Evolutionary conservation across 2,888 invertebrate genomes (phyloP).

Genomic region (Frankliniella fusca): DNA sequence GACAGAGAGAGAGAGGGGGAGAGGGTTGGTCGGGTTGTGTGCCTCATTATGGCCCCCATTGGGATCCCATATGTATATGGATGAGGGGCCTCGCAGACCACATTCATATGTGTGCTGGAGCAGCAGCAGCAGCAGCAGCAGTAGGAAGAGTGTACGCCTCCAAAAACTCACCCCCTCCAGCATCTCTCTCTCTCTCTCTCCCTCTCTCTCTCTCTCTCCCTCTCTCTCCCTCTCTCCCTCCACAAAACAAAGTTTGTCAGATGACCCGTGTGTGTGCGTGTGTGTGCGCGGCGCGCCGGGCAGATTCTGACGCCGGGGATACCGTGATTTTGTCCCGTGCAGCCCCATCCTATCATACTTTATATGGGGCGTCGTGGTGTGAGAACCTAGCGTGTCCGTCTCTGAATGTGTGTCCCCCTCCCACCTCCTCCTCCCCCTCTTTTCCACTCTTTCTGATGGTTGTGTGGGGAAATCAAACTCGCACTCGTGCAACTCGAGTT

Average conservation of each 20-base stretch:
- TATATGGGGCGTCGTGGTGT: not conserved
- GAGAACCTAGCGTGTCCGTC: not conserved
- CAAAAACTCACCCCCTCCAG: not conserved
- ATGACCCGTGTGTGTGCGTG: too few species aligned
- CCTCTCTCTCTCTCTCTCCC: not conserved
- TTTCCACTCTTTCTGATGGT: too few species aligned
- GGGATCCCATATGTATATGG: slow-evolving; percentile 6
- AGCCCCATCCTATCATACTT: too few species aligned
- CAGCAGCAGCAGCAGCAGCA: not conserved
- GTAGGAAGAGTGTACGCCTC: not conserved
- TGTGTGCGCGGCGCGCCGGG: too few species aligned
- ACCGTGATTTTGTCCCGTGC: too few species aligned
- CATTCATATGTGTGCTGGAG: not conserved
- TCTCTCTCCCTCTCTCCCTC: not conserved
- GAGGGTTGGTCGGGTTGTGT: not conserved
- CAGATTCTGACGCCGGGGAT: too few species aligned
- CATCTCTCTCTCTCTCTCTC: not conserved
- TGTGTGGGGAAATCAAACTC: too few species aligned
- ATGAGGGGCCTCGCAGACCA: not conserved
- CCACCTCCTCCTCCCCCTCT: too few species aligned
- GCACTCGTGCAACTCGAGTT: too few species aligned
- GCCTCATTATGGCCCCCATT: not conserved
- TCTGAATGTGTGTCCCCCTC: too few species aligned
- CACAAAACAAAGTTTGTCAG: too few species aligned
- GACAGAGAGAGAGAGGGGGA: not conserved